These are phyloP conservation scores for Ascaphus truei DNA, from an alignment of 2,113 vertebrate species.

Conservation along the genomic window DNA sequence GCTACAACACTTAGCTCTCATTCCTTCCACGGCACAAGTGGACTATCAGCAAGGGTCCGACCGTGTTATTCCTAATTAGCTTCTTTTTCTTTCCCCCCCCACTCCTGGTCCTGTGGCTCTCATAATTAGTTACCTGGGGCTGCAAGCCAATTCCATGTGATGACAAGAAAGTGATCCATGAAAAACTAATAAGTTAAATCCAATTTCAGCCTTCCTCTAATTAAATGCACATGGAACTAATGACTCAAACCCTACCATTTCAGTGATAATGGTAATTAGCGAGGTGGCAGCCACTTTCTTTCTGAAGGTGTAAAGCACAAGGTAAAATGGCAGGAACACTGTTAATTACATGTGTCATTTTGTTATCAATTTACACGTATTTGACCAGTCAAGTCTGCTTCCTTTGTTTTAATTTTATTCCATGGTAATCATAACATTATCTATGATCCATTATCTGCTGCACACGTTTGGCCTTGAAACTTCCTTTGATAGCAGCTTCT, in stretches of 20 bases:
- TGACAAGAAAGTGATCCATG: conserved; percentile 99
- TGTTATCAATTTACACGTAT: conserved; percentile 89
- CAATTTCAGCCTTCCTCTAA: conserved; percentile 99
- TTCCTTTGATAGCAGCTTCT: not conserved
- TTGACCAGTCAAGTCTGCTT: conserved; percentile 88
- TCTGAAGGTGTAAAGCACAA: conserved; percentile 85
- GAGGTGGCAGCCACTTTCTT: conserved; percentile 90
- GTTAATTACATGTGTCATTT: conserved; percentile 98
- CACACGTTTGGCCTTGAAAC: conserved; percentile 6
- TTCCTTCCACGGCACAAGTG: conserved; percentile 70
- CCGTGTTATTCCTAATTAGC: conserved; percentile 98
- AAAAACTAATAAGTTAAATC: conserved; percentile 99
- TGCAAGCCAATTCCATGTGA: conserved; percentile 99
- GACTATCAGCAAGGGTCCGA: conserved; percentile 94
- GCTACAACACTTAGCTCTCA: conserved; percentile 61
- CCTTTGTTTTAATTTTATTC: conserved; percentile 59
- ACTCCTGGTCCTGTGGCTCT: conserved; percentile 97
- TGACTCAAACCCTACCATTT: conserved; percentile 97
- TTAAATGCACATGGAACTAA: conserved; percentile 99
- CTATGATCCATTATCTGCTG: conserved; percentile 27
- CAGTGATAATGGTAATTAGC: conserved; percentile 99
- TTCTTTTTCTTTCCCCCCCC: conserved; percentile 77
- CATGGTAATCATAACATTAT: conserved; percentile 41
- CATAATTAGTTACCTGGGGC: conserved; percentile 99
- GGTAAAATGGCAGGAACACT: conserved; percentile 86